Base-by-base conservation (phyloP, 2,888 invertebrate species). In the Drosophila incognita region DNA sequence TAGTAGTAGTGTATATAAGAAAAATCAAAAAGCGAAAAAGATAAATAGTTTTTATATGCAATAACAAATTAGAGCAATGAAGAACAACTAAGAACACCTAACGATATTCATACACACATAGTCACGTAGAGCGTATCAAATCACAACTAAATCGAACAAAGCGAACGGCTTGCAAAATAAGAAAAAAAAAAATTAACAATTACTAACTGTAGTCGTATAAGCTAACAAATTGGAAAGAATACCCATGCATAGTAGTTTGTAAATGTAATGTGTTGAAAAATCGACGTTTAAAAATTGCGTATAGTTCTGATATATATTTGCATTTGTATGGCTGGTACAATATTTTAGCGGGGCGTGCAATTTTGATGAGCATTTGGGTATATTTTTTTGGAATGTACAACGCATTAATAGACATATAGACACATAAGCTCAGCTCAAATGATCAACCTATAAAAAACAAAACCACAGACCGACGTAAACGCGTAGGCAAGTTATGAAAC, bases 21-120 rank as follows among this genome's bases (percentile, higher is more conserved):
- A 79, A 69, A 75, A 71, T 56, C 57, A 64, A 78, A 64, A 78
- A 70, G 68, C 35, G 59, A 72, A 76, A 65, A 76, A 67, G 60
- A 70, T 72, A 76, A 58, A 75, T 90, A 90, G 76, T 90, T 85
- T 83, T 85, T 90, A 90, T 85, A 90, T 82, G 88, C 86, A 85
- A 79, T 71, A 87, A 69, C 64, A 63, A 56, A 61, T 75, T 87
- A 89, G 71, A 85, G 75, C 90, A 87, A 87, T 81, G 71, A 68
- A 51, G 40, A 68, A 58, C 52, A 54, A 56, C 27, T 46, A 46
- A 46, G 15, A 69, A 63, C 77, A 77, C 60, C 60, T 66, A 62
- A 68, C 29, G 66, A 78, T 81, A 87, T 89, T 76, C 63, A 81
- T 66, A 58, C 58, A 73, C 58, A 66, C 27, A 74, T 79, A 84